phyloP scores from a whole-genome alignment of 2,797 vertebrate genomes.

The Pelodytes ibericus region DNA sequence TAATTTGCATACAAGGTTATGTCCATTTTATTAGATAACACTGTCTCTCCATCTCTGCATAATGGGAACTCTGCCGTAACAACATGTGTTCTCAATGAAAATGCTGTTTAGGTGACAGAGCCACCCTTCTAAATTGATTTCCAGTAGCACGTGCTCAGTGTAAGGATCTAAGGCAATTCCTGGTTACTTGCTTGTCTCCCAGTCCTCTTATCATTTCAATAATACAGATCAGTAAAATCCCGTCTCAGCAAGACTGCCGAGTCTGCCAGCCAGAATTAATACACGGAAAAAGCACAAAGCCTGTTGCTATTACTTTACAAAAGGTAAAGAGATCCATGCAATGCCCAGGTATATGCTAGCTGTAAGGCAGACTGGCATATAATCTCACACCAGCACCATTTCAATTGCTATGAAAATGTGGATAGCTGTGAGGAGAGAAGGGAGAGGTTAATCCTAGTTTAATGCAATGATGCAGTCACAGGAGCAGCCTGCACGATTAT shows the following conservation, averaged over 20 bases:
- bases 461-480: slow-evolving; percentile 90
- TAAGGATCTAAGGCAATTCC: neutral
- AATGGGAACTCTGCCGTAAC: too few species aligned
- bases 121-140: too few species aligned
- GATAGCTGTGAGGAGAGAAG: slow-evolving; percentile 78
- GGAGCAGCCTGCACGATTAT: slow-evolving; percentile 89
- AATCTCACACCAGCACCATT: slow-evolving; percentile 78
- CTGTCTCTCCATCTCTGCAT: too few species aligned
- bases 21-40: too few species aligned
- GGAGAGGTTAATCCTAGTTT: slow-evolving; percentile 98
- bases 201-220: slow-evolving; percentile 22
- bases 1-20: too few species aligned
- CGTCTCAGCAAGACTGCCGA: neutral
- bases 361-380: slow-evolving; percentile 67
- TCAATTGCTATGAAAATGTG: slow-evolving; percentile 88
- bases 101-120: too few species aligned
- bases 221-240: slow-evolving; percentile 31
- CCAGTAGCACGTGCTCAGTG: too few species aligned
- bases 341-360: slow-evolving; percentile 64
- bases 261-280: slow-evolving; percentile 22
- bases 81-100: too few species aligned
- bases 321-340: slow-evolving; percentile 58
- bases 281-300: slow-evolving; percentile 9
- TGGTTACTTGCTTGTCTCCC: neutral
- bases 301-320: neutral